Evolutionary conservation across 1,140 invertebrate genomes (phyloP), one percentile per base, ranked within the genome.

Genomic region (Spodoptera frugiperda): DNA sequence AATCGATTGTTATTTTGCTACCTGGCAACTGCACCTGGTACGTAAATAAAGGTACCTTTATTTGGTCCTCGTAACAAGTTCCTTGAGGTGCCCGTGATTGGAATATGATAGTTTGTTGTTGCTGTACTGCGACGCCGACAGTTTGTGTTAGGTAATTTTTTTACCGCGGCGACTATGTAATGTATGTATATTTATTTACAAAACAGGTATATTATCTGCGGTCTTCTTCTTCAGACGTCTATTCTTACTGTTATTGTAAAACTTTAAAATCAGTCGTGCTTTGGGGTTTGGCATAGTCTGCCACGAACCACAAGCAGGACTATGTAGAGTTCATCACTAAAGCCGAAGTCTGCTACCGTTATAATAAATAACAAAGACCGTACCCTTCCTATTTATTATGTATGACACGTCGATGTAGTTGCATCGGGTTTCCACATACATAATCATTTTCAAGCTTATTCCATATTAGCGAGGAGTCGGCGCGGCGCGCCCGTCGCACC

Each of bases 11-110:
- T 61, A 61, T 61, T 67, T 63, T 59, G 73, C 79, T 88, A 87
- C 86, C 84, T 88, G 84, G 55, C 81, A 72, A 80, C 10, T 72
- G 79, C 83, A 87, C 82, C 79, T 85, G 83, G 83, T n/a, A n/a
- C n/a, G n/a, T n/a, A n/a, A n/a, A n/a, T n/a, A n/a, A n/a, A n/a
- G n/a, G n/a, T 78, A 61, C 65, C 78, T 73, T 85, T 84, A 80
- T 87, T 80, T 84, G 73, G 79, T 81, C 77, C 71, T 39, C 75
- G 53, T 63, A 65, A 75, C 77, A 77, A 80, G 78, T 55, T 61
- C 44, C 44, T 65, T 71, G 77, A 82, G 80, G 82, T 82, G 67
- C 77, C 5, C 9, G 33, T 39, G 78, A 82, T 85, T 82, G 80
- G 84, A 84, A 83, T 76, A 75, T 84, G 67, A 80, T 80, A 39